Conservation (phyloP, 2,888 invertebrate genomes). For the Himalopsyche anomala region DNA sequence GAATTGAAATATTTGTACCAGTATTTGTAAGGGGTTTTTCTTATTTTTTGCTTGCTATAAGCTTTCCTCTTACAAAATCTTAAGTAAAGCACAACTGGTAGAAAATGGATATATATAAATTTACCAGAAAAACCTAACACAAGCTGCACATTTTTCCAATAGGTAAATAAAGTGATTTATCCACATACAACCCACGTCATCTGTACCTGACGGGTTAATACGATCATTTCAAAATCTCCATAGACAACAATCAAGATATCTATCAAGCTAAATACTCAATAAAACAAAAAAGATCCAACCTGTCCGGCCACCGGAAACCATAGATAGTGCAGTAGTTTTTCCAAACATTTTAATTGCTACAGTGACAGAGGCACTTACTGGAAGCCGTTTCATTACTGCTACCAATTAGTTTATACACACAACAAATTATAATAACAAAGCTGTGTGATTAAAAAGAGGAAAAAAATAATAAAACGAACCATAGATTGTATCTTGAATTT, state of each 20-base stretch:
- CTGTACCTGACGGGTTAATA: not conserved
- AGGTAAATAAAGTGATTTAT: too few species aligned
- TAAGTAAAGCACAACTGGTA: too few species aligned
- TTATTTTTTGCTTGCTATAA: too few species aligned
- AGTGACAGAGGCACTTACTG: conserved; percentile 9
- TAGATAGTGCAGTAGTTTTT: conserved; percentile 20
- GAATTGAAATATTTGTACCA: too few species aligned
- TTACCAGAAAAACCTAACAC: too few species aligned
- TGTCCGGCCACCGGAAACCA: conserved; percentile 12
- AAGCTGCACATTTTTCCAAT: too few species aligned
- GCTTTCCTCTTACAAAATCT: too few species aligned
- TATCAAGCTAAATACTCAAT: not conserved
- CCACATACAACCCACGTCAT: too few species aligned
- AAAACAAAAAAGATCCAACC: conserved; percentile 5
- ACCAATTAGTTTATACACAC: conserved; percentile 22
- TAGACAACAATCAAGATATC: conserved; percentile 25
- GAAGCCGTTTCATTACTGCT: not conserved
- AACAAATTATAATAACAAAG: conserved; percentile 6
- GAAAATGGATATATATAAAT: too few species aligned
- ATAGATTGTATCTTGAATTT: not conserved
- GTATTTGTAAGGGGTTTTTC: too few species aligned
- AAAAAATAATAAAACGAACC: not conserved
- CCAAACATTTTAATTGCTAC: conserved; percentile 16
- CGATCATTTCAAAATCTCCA: not conserved
- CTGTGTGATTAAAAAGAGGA: not conserved